Base-by-base conservation (phyloP, 2,888 invertebrate species). In the Megamerina dolium region DNA sequence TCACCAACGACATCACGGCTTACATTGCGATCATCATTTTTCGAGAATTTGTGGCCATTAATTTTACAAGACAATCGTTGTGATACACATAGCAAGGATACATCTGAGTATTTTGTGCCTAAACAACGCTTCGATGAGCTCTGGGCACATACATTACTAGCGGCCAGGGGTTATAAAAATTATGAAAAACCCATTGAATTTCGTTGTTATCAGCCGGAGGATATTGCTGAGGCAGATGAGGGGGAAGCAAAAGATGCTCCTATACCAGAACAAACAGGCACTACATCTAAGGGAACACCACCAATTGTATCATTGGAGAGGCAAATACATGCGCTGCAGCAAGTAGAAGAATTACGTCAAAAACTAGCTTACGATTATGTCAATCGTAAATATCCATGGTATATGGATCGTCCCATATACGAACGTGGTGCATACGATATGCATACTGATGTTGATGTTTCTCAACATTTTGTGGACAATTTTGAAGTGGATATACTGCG, bases 31-130 rank as follows among this genome's bases (percentile, higher is more conserved):
- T 33, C 30, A n/a, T 21, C 40, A 1, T 61, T 64, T 41, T 60
- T 61, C 14, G 59, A 66, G 5, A 46, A 51, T 5, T 44, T 66
- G 5, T 64, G 67, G 67, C 66, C 66, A 0, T 37, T 56, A n/a
- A 56, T 66, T 38, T 43, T 67, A 14, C 50, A 62, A 2, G 52
- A 57, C 4, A 62, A 61, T 37, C 21, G 43, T 9, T 67, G 63
- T 34, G 56, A 55, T 5, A 46, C 54, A 14, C 35, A 43, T 16
- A 57, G 52, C 30, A 41, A 50, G 16, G 27, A 52, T 4, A 27
- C 18, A 6, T 18, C 20, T 0, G 42, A 50, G n/a, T 56, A 38
- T 16, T 64, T 60, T 40, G 43, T 46, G 16, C 66, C 67, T 0
- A 17, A 44, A n/a, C 30, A 48, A 4, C 36, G 40, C 10, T 64